Evolutionary conservation across 2,888 invertebrate genomes (phyloP), one percentile per base, ranked within the genome.

Genomic region (Polydrusus tereticollis): DNA sequence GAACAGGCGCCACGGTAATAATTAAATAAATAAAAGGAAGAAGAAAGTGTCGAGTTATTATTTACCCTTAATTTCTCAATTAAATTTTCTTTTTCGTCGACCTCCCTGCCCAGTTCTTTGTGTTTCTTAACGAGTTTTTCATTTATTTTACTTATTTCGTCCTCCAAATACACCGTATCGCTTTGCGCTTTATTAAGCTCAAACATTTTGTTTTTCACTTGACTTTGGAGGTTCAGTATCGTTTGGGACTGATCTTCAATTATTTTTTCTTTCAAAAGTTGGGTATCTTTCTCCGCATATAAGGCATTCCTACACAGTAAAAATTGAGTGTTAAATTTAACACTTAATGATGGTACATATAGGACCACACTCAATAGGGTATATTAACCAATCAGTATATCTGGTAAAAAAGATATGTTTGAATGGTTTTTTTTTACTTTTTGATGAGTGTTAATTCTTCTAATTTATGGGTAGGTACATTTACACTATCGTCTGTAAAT

Each of bases 201-300:
- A 0, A 21, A 57, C 55, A 77, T 75, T 74, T 78, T 79, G 21
- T 76, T 76, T 60, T 78, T 78, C 7, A 79, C 75, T 68, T 78
- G 76, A 7, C 52, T 41, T 60, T 80, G 78, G 18, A 79, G 58
- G 23, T 66, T 59, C 3, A 67, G 20, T 57, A 79, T 80, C 3
- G 79, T 79, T 50, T 77, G 69, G 2, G 77, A 77, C 63, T 81
- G 79, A 67, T 80, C 80, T 38, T 79, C 70, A 21, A 81, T 80
- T 23, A 80, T 79, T 75, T 81, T 80, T 58, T 81, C 77, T 75
- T 80, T 79, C 20, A 80, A 38, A 26, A 78, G 55, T 38, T 76
- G 75, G 21, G 78, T 78, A 14, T 79, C 79, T 55, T 77, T 77
- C 68, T 80, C 79, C 26, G 63, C 72, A 41, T 63, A 75, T 45